These are phyloP conservation scores for Globia sparganii DNA, from an alignment of 2,888 invertebrate species.

Conservation along the genomic window DNA sequence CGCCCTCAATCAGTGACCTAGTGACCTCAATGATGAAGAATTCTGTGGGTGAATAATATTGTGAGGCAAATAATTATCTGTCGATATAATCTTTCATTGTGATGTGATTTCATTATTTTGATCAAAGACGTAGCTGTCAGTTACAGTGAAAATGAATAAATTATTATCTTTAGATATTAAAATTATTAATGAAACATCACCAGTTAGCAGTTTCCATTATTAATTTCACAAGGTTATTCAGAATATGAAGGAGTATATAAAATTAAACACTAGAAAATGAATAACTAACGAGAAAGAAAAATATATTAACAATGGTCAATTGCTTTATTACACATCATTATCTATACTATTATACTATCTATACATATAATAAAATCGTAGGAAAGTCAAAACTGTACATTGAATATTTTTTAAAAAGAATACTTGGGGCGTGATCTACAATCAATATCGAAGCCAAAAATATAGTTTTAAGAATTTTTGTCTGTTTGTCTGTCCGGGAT, in stretches of 20 bases:
- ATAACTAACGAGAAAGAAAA: too few species aligned
- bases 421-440: too few species aligned
- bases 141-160: neutral
- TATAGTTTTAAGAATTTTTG: too few species aligned
- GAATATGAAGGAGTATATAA: neutral
- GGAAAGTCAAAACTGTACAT: too few species aligned
- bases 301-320: neutral
- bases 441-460: too few species aligned
- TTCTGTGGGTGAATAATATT: constrained; percentile 2
- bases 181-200: neutral
- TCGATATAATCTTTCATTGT: neutral
- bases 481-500: too few species aligned
- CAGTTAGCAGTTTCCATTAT: neutral
- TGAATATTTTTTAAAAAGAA: too few species aligned
- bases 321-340: neutral
- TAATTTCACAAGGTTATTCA: neutral
- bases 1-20: constrained; percentile 19
- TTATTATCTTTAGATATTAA: neutral
- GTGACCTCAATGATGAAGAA: constrained; percentile 17
- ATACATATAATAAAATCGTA: too few species aligned
- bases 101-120: neutral
- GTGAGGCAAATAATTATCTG: neutral
- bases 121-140: neutral
- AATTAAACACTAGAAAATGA: neutral
- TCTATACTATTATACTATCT: too few species aligned